Conservation (phyloP, 2,888 invertebrate genomes). For the Serrognathus titanus region DNA sequence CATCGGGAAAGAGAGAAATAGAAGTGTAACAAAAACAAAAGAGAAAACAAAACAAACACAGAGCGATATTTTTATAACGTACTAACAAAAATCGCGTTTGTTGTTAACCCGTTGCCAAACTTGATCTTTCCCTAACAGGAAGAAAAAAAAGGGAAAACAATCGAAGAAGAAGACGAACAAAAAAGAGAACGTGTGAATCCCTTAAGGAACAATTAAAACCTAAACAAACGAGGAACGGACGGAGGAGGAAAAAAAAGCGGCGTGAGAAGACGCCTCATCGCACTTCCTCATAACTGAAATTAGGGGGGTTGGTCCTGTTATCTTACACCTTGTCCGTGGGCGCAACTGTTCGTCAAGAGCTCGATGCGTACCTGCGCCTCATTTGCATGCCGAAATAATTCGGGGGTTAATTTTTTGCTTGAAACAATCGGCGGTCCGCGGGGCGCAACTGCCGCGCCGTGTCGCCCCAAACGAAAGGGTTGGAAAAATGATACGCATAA, state of each 20-base stretch:
- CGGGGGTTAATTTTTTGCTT: conserved; percentile 43
- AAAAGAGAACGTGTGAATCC: background rate
- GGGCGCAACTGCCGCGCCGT: conserved; percentile 25
- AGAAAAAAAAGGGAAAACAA: background rate
- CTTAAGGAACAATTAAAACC: background rate
- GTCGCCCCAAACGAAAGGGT: conserved; percentile 17
- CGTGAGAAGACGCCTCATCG: background rate
- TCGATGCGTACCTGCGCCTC: conserved; percentile 20
- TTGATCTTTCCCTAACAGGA: background rate
- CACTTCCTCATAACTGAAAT: background rate
- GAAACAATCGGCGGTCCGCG: conserved; percentile 39
- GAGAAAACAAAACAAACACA: no score
- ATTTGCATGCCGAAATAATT: conserved; percentile 41
- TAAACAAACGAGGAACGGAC: background rate
- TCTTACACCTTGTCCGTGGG: background rate
- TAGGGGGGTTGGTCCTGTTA: background rate
- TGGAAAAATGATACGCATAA: conserved; percentile 39
- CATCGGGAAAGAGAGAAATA: no score
- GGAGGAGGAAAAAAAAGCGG: background rate
- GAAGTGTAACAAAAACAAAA: no score
- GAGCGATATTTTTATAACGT: no score
- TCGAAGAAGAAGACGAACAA: background rate
- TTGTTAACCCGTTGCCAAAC: no score
- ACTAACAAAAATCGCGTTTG: no score
- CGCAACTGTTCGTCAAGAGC: conserved; percentile 18